Base-by-base conservation (phyloP, 2,797 vertebrate species). In the Galago senegalensis region DNA sequence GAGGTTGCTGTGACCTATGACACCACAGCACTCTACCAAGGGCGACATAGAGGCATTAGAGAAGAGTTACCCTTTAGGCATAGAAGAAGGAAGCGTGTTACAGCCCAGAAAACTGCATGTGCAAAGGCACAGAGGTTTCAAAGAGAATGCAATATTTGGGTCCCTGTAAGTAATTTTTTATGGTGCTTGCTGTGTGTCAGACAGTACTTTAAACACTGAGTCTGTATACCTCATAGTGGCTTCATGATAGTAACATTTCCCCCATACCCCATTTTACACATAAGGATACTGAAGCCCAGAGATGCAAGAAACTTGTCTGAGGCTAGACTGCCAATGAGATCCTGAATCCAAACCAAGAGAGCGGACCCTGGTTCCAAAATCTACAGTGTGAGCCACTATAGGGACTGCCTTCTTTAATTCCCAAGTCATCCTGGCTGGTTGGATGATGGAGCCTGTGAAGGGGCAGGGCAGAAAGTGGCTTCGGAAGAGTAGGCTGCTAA, bases 131-230 rank as follows among this genome's bases (percentile, higher is more conserved):
- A 85, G 34, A 88, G 13, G 11, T 89, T 20, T 81, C 73, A 67
- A 63, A 94, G 29, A 94, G 14, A 97, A 85, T 56, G 25, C 16
- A 61, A 43, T 63, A 86, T 75, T 79, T 56, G 8, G 34, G 34
- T 75, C 23, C 20, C 25, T 76, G 84, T 31, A 93, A 93, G 76
- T 69, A 88, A 88, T 49, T 18, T 82, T 93, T 46, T 61, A 82
- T 69, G 23, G 65, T 37, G 72, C 43, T 77, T 77, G 21, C 37
- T 89, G 65, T 77, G 70, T 72, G 37, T 95, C 31, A 20, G 6
- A 23, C 23, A 77, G 21, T 46, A 43, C 60, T 73, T 46, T 80
- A 89, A 93, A 81, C 13, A 46, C 34, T 73, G 76, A 63, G 43
- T 87, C 56, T 83, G 37, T 46, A 87, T n/a, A 14, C 9, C 9